Percentiles rank a stretch among this genome's conserved stretches.
phyloP scores from a whole-genome alignment of 2,113 vertebrate species.

The Tachysurus fulvidraco region DNA sequence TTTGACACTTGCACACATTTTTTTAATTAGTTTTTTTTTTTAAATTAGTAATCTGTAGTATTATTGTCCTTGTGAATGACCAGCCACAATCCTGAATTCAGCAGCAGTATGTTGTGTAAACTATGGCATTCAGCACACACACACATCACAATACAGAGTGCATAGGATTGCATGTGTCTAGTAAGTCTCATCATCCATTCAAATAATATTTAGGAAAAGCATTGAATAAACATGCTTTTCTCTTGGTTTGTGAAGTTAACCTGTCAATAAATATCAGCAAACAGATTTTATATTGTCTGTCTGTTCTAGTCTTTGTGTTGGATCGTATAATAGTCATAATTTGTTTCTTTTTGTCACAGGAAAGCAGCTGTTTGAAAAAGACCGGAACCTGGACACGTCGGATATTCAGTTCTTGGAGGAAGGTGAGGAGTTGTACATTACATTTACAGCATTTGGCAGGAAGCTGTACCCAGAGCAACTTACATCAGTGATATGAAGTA shows the following conservation, averaged over 20 bases:
- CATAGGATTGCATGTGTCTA: background rate
- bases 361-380: conserved; percentile 95
- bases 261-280: background rate
- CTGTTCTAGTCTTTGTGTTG: background rate
- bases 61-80: background rate
- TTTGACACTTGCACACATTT: too few species aligned
- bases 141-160: background rate
- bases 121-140: background rate
- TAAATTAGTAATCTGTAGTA: too few species aligned
- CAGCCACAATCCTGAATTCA: background rate
- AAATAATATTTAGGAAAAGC: background rate
- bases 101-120: background rate
- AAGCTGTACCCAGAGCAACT: background rate
- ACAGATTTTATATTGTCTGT: background rate
- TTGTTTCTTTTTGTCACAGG: conserved; percentile 69
- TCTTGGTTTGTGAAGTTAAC: background rate
- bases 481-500: background rate
- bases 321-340: background rate
- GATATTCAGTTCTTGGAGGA: conserved; percentile 98
- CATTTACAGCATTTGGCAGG: background rate
- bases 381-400: conserved; percentile 97
- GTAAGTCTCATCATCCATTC: background rate
- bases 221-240: background rate
- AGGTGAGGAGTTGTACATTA: conserved; percentile 67
- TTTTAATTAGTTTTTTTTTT: too few species aligned